phyloP scores from a whole-genome alignment of 92 coral and sea anemone species.

The Paramuricea clavata region DNA sequence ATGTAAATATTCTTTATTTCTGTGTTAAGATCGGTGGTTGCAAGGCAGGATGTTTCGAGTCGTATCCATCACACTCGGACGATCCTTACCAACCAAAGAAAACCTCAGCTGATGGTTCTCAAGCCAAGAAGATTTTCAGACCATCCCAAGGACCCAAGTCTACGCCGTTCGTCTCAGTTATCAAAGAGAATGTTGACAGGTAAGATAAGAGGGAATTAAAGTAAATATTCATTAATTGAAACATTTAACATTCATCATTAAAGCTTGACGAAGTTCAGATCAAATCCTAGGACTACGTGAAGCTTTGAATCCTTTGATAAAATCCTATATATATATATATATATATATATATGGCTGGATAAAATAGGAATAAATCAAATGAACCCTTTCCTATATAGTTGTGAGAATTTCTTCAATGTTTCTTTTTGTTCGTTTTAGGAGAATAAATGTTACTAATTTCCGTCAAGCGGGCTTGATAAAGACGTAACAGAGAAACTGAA shows the following conservation, averaged over 20 bases:
- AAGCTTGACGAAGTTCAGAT: too few species aligned
- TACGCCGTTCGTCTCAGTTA: conserved; percentile 83
- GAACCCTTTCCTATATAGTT: too few species aligned
- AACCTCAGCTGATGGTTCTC: conserved; percentile 55
- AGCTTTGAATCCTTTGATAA: too few species aligned
- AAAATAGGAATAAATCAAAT: too few species aligned
- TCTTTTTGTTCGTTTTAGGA: conserved; percentile 57
- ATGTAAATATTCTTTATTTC: too few species aligned
- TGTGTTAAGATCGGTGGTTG: conserved; percentile 82
- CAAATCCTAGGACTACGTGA: too few species aligned
- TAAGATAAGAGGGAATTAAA: not conserved
- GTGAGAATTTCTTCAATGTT: not conserved
- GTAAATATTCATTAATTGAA: too few species aligned
- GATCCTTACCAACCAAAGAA: conserved; percentile 90
- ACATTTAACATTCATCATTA: too few species aligned
- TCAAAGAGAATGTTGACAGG: conserved; percentile 92
- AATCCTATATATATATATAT: too few species aligned
- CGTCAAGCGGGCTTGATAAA: conserved; percentile 28
- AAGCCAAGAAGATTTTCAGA: conserved; percentile 81
- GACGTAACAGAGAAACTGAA: not conserved
- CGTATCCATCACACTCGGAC: conserved; percentile 89
- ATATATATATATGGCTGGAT: too few species aligned
- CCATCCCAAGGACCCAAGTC: conserved; percentile 99
- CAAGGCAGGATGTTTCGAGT: conserved; percentile 93
- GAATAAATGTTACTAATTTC: conserved; percentile 71